Percentiles rank a stretch among this genome's conserved stretches.
These are phyloP conservation scores for Melanotaenia nigrans DNA, from an alignment of 2,797 vertebrate genomes.

Conservation along the genomic window DNA sequence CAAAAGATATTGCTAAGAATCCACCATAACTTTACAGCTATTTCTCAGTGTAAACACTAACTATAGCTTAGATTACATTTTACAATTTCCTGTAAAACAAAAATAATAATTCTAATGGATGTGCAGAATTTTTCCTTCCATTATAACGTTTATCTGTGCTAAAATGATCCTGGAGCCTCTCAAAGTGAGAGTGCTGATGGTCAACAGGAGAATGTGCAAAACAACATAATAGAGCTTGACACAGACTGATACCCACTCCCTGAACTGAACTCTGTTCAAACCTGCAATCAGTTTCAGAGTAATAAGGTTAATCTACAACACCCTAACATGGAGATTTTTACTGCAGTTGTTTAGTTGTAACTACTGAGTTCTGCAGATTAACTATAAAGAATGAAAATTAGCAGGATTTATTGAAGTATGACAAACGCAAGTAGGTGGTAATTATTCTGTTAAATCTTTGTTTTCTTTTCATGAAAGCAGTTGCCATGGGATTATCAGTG, in stretches of 20 bases:
- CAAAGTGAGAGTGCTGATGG: slow-evolving; percentile 34
- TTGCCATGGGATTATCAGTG: slow-evolving; percentile 30
- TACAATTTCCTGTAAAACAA: neutral
- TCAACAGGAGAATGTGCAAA: slow-evolving; percentile 19
- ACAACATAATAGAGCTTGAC: slow-evolving; percentile 42
- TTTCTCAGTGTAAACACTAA: too few species aligned
- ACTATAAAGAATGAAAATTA: slow-evolving; percentile 30
- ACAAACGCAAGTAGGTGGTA: slow-evolving; percentile 12
- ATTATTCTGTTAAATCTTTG: slow-evolving; percentile 2
- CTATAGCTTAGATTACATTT: neutral
- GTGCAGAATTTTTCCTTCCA: neutral
- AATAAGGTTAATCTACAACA: slow-evolving; percentile 26
- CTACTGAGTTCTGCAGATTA: slow-evolving; percentile 11
- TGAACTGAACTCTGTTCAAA: slow-evolving; percentile 31
- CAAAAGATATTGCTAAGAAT: neutral
- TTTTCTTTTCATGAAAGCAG: slow-evolving; percentile 28
- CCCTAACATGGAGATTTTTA: slow-evolving; percentile 10
- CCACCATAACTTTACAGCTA: neutral
- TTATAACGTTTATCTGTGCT: slow-evolving; percentile 12
- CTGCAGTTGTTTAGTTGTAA: slow-evolving; percentile 15
- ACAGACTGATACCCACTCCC: slow-evolving; percentile 50
- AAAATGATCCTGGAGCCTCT: slow-evolving; percentile 22
- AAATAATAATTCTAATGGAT: neutral
- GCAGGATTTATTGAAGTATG: slow-evolving; percentile 13
- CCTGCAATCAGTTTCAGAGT: neutral